Evolutionary conservation across 2,888 invertebrate genomes (phyloP), one percentile per base, ranked within the genome.

Genomic region (Leptinotarsa peninsularis): DNA sequence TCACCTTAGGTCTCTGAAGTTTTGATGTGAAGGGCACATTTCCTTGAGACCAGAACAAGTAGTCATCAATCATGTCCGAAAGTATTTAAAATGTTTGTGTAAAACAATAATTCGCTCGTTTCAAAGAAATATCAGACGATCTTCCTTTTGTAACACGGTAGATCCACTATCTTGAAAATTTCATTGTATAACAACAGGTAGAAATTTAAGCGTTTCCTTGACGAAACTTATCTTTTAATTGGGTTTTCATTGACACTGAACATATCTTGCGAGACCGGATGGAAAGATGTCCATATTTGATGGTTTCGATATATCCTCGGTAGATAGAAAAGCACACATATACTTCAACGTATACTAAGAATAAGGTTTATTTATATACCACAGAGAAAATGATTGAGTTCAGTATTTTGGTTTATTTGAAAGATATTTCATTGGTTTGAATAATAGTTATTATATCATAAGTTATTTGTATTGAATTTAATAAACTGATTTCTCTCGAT

Each of bases 171-270:
- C 72, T 72, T 17, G n/a, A 43, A 63, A 63, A 33, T 63, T 63
- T 63, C 54, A 72, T 72, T 72, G 72, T 72, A 52, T 3, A 43
- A 43, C 54, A 66, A 66, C 66, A 54, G 66, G 43, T 23, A 60
- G 33, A 63, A 63, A 63, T 33, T 58, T 43, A 63, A 63, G 15
- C 63, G 63, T 63, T 63, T 63, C 63, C 63, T 63, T 18, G 63
- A 63, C 58, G 63, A 63, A 63, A 43, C 43, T 63, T 43, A 63
- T 43, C 43, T 27, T 63, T 63, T 43, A 63, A 63, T 63, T 63
- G 43, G 63, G 33, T 10, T 63, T 63, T n/a, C 67, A 74, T 76
- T 75, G 74, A 76, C 72, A 76, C 77, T 79, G 76, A 73, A 54
- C 49, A 77, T 76, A 18, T 50, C 49, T 70, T 74, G 72, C 76